Evolutionary conservation across 2,888 invertebrate species (phyloP), one percentile per base, ranked within the genome.

Genomic region (Agonum fuliginosum): DNA sequence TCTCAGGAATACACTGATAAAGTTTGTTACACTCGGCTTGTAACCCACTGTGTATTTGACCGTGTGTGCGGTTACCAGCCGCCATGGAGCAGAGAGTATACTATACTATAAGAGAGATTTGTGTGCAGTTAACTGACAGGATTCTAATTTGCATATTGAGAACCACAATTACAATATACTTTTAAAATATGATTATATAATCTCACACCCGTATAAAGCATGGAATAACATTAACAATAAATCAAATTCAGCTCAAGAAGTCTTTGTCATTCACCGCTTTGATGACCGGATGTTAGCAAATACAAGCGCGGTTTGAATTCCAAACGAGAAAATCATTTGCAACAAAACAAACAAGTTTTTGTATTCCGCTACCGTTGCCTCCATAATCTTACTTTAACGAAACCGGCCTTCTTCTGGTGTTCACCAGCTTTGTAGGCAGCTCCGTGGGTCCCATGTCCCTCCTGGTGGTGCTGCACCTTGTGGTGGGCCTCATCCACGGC

Each of bases 371-470:
- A 37, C 8, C 37, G 8, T 37, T n/a, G 3, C 8, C 1, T n/a
- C 37, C 37, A 37, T 37, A n/a, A 37, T 6, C 27, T 24, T 17
- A 86, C 87, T 83, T 86, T 86, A 78, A 82, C 83, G 74, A 81
- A 83, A 69, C 83, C 83, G 5, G 79, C 81, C 78, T 86, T 86
- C 78, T 85, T 84, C 8, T 83, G 82, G 46, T 83, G 83, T 1
- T 82, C 83, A 0, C 81, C 84, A 72, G 84, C 82, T 67, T 82
- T 80, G 71, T 82, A 83, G 79, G 84, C 83, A 1, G 83, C 83
- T 3, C 84, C 86, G 78, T 86, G 84, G 22, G 82, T 80, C 1
- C 83, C 82, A 22, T 82, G 83, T 3, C 80, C 83, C 19, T 79
- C 80, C 1, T 82, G 78, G n/a, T 84, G 80, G 48, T 85, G 83